These are phyloP conservation scores for Drosophila erecta DNA, from an alignment of 1,140 invertebrate species.

Conservation along the genomic window DNA sequence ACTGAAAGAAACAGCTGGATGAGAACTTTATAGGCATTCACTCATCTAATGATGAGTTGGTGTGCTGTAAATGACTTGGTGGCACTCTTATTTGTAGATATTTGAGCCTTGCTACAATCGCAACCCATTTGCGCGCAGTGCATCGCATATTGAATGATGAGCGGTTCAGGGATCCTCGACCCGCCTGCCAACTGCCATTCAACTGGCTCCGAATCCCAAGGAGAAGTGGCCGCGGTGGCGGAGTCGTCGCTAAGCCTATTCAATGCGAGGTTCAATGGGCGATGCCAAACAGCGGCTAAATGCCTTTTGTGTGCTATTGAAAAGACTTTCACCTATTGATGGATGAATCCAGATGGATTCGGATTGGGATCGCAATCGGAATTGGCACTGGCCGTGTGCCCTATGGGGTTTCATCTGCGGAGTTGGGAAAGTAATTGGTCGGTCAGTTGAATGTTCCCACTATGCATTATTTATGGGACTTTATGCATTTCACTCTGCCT, in stretches of 20 bases:
- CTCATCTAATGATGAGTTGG: too few relatives aligned
- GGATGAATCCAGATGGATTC: constrained; percentile 32
- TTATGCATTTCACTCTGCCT: constrained; percentile 50
- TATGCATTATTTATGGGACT: constrained; percentile 36
- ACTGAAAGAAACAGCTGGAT: too few relatives aligned
- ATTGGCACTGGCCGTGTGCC: background rate
- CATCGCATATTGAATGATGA: constrained; percentile 1
- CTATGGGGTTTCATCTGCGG: background rate
- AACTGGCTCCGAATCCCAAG: constrained; percentile 7
- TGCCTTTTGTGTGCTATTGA: constrained; percentile 73
- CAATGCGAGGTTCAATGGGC: constrained; percentile 65
- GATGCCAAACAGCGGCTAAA: constrained; percentile 80
- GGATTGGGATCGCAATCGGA: background rate
- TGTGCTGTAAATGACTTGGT: too few relatives aligned
- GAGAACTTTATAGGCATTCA: too few relatives aligned
- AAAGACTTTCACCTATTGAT: constrained; percentile 69
- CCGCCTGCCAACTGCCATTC: constrained; percentile 18
- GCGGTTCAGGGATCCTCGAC: constrained; percentile 12
- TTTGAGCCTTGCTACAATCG: too few relatives aligned
- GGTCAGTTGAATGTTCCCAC: constrained; percentile 50
- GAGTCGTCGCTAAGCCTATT: constrained; percentile 60
- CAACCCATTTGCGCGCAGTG: constrained; percentile 12
- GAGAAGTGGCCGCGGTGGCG: constrained; percentile 14
- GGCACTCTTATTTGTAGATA: too few relatives aligned
- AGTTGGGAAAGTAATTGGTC: constrained; percentile 34